phyloP scores from a whole-genome alignment of 2,113 vertebrate species.

The Glaucidium brasilianum region DNA sequence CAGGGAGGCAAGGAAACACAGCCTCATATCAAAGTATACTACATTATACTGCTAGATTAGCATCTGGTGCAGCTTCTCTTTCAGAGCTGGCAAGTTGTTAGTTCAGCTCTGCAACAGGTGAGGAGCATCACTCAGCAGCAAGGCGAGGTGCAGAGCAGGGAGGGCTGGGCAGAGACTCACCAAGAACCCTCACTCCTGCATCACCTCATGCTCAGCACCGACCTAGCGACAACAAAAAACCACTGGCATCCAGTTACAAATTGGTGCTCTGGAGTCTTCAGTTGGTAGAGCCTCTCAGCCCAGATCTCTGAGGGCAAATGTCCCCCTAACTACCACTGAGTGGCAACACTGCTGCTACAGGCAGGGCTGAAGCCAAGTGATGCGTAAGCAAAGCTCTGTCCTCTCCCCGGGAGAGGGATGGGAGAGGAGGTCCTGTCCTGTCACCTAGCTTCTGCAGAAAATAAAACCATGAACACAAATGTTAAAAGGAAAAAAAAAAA shows the following conservation, averaged over 20 bases:
- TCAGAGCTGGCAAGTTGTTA: neutral
- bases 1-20: slow-evolving; percentile 24
- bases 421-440: neutral
- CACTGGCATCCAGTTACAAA: neutral
- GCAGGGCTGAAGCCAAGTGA: neutral
- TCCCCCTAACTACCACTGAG: neutral
- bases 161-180: neutral
- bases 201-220: neutral
- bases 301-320: neutral
- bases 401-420: neutral
- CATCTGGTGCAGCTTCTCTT: neutral
- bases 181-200: neutral
- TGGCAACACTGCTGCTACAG: neutral
- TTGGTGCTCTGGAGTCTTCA: neutral
- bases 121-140: neutral
- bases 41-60: slow-evolving; percentile 18
- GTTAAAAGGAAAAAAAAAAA: neutral
- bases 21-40: slow-evolving; percentile 37
- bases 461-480: neutral
- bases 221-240: neutral
- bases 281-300: neutral
- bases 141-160: accelerated
- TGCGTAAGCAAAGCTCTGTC: neutral
- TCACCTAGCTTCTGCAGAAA: neutral
- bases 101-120: neutral